Conservation (phyloP, 2,888 invertebrate genomes). For the Myathropa florea region DNA sequence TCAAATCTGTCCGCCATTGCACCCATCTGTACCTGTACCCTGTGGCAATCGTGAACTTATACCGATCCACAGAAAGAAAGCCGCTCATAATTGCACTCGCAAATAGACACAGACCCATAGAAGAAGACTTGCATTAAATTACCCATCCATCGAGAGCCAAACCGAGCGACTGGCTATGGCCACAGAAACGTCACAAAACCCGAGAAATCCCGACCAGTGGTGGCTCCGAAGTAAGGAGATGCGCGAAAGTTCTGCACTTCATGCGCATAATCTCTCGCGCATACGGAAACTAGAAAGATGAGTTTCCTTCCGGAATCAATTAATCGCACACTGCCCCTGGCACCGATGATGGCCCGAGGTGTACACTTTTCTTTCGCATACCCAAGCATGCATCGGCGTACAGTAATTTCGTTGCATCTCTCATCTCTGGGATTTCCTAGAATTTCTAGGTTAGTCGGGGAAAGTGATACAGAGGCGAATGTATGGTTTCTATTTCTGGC, state of each 20-base stretch:
- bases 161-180: not conserved
- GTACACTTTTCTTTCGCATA: conserved; percentile 34
- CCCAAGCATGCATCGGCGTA: not conserved
- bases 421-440: conserved; percentile 61
- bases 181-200: not conserved
- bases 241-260: conserved; percentile 57
- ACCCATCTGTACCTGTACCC: not conserved
- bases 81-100: conserved; percentile 50
- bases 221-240: conserved; percentile 49
- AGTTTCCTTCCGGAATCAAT: conserved; percentile 81
- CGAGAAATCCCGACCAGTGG: conserved; percentile 18
- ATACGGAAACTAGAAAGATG: conserved; percentile 76
- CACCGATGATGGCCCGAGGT: not conserved
- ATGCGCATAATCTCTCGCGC: conserved; percentile 31
- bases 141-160: conserved; percentile 24
- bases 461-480: conserved; percentile 62
- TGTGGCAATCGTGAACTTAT: not conserved
- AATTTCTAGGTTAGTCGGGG: conserved; percentile 66
- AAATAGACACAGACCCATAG: conserved; percentile 49
- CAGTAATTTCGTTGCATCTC: conserved; percentile 20
- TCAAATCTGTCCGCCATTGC: not conserved
- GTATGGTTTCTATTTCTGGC: conserved; percentile 73
- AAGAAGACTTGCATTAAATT: conserved; percentile 56
- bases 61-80: conserved; percentile 48
- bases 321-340: conserved; percentile 66